Conservation (phyloP, 2,888 invertebrate species). For the Nymphalis polychloros region DNA sequence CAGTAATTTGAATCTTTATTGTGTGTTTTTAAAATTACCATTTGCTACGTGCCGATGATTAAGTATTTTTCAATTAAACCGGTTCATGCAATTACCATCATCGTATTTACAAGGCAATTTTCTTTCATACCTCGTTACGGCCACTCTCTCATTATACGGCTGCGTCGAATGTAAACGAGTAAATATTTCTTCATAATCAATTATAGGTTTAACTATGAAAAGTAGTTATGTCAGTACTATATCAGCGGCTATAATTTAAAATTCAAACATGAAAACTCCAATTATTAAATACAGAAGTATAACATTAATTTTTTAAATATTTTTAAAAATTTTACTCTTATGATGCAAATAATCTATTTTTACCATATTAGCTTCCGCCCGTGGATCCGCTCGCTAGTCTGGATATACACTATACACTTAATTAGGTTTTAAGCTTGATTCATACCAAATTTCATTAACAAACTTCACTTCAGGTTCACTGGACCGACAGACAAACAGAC, state of each 20-base stretch:
- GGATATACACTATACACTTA: too few species aligned
- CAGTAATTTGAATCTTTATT: slow-evolving; percentile 19
- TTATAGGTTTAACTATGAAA: slow-evolving; percentile 5
- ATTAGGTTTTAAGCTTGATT: too few species aligned
- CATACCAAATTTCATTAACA: too few species aligned
- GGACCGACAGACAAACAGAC: too few species aligned
- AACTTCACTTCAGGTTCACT: too few species aligned
- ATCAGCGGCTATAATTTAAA: not conserved
- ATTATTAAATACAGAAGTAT: too few species aligned
- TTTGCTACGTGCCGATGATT: slow-evolving; percentile 33
- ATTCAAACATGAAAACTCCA: too few species aligned
- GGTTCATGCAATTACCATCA: slow-evolving; percentile 57
- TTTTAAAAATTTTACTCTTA: too few species aligned
- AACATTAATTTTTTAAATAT: too few species aligned
- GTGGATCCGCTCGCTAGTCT: too few species aligned
- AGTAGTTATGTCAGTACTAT: not conserved
- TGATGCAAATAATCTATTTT: too few species aligned
- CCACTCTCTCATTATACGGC: slow-evolving; percentile 28
- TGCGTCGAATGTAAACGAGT: slow-evolving; percentile 15
- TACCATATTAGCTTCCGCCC: too few species aligned
- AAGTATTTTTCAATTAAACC: slow-evolving; percentile 33
- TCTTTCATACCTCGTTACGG: slow-evolving; percentile 44
- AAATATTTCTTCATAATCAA: slow-evolving; percentile 29
- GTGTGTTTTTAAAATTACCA: slow-evolving; percentile 57
- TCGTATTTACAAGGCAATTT: slow-evolving; percentile 65